phyloP scores from a whole-genome alignment of 2,888 invertebrate genomes.

The Agrochola lychnidis region DNA sequence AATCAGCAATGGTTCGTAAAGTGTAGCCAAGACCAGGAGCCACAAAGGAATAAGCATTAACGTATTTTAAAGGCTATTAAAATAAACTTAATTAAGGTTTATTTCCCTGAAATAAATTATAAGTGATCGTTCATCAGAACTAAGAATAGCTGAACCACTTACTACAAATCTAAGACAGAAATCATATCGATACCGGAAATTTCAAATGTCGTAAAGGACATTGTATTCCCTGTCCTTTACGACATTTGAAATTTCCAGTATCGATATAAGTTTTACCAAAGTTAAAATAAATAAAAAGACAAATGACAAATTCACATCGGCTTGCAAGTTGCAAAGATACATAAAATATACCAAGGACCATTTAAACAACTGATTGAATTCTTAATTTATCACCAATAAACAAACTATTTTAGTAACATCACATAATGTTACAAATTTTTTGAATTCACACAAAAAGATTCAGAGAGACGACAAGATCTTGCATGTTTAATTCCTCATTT shows the following conservation, averaged over 20 bases:
- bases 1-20: conserved; percentile 40
- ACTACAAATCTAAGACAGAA: neutral
- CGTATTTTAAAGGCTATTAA: conserved; percentile 12
- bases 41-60: conserved; percentile 16
- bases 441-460: conserved; percentile 32
- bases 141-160: neutral
- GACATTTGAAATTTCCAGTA: too few relatives aligned
- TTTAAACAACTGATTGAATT: conserved; percentile 4
- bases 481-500: conserved; percentile 60
- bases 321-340: neutral
- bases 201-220: too few relatives aligned
- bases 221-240: too few relatives aligned
- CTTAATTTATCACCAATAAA: conserved; percentile 35
- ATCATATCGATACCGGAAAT: too few relatives aligned
- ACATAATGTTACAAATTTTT: conserved; percentile 28
- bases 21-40: conserved; percentile 30
- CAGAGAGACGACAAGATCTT: conserved; percentile 53
- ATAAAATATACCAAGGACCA: neutral
- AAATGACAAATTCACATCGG: neutral
- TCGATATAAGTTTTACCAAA: neutral
- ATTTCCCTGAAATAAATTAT: conserved; percentile 4
- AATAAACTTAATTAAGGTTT: neutral
- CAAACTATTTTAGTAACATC: conserved; percentile 14
- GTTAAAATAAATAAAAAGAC: neutral
- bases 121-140: neutral